phyloP scores from a whole-genome alignment of 2,797 vertebrate genomes.

The Morus bassanus region DNA sequence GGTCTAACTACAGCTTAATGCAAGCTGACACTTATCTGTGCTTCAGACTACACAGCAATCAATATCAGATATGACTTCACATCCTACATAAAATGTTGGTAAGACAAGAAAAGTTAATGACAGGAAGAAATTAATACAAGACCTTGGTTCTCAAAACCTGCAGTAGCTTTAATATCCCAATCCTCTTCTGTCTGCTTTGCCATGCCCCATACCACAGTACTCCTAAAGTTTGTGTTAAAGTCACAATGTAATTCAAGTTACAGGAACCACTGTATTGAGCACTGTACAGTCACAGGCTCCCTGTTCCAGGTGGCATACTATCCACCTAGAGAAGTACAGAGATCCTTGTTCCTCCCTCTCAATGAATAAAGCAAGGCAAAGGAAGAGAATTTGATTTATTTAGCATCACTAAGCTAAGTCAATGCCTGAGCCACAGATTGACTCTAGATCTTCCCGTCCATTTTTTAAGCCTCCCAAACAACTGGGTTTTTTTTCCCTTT shows the following conservation, averaged over 20 bases:
- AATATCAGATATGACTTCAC: conserved; percentile 29
- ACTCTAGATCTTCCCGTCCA: not conserved
- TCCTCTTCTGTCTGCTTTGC: not conserved
- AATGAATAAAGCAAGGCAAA: not conserved
- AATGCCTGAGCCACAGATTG: not conserved
- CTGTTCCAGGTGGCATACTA: not conserved
- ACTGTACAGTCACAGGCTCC: not conserved
- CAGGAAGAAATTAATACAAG: conserved; percentile 15
- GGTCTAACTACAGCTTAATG: conserved; percentile 50
- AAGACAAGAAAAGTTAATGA: not conserved
- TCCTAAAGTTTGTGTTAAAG: not conserved
- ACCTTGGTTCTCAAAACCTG: not conserved
- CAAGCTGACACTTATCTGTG: conserved; percentile 38
- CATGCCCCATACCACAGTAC: not conserved
- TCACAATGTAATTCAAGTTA: not conserved
- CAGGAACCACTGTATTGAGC: not conserved
- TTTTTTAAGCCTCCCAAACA: not conserved
- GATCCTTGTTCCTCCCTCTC: not conserved
- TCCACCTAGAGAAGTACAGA: not conserved
- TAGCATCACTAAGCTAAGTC: not conserved
- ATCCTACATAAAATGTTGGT: conserved; percentile 12
- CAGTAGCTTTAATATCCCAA: not conserved
- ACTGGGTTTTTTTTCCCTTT: too few species aligned
- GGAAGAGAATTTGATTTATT: not conserved
- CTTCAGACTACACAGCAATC: conserved; percentile 8